Conservation (phyloP, 1,140 invertebrate species). For the Steinernema feltiae region DNA sequence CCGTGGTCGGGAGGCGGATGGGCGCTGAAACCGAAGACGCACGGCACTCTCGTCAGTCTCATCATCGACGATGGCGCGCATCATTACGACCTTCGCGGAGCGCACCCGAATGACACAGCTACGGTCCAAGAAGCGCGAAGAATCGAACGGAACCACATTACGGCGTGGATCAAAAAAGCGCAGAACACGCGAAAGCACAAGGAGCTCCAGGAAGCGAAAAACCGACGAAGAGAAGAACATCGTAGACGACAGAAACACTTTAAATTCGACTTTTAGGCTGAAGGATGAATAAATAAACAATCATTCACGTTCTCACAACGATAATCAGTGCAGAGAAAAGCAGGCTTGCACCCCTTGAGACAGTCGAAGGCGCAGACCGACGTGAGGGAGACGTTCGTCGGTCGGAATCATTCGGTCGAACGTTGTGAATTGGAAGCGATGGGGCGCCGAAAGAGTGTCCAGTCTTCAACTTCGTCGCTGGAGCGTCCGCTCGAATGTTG, state of each 20-base stretch:
- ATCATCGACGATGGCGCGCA: conserved; percentile 73
- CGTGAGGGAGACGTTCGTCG: too few relatives aligned
- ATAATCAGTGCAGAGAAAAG: too few relatives aligned
- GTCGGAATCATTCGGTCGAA: too few relatives aligned
- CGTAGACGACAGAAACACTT: not conserved
- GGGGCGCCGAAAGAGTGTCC: too few relatives aligned
- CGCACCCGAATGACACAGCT: conserved; percentile 47
- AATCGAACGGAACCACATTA: conserved; percentile 44
- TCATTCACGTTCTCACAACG: too few relatives aligned
- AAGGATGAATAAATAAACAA: not conserved
- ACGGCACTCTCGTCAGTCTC: conserved; percentile 63
- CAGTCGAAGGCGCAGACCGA: too few relatives aligned
- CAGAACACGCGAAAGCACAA: conserved; percentile 6
- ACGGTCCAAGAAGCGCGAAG: conserved; percentile 43
- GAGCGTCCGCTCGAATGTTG: too few relatives aligned
- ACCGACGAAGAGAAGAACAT: not conserved
- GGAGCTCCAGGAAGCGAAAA: not conserved
- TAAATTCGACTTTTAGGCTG: not conserved
- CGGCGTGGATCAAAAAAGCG: conserved; percentile 35
- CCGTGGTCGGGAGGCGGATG: conserved; percentile 78
- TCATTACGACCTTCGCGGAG: conserved; percentile 52
- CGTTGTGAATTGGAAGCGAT: too few relatives aligned
- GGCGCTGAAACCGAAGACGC: conserved; percentile 30
- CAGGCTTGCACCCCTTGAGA: not conserved
- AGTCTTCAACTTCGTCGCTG: too few relatives aligned